Base-by-base conservation (phyloP, 1,140 invertebrate genomes). In the Ips typographus region DNA sequence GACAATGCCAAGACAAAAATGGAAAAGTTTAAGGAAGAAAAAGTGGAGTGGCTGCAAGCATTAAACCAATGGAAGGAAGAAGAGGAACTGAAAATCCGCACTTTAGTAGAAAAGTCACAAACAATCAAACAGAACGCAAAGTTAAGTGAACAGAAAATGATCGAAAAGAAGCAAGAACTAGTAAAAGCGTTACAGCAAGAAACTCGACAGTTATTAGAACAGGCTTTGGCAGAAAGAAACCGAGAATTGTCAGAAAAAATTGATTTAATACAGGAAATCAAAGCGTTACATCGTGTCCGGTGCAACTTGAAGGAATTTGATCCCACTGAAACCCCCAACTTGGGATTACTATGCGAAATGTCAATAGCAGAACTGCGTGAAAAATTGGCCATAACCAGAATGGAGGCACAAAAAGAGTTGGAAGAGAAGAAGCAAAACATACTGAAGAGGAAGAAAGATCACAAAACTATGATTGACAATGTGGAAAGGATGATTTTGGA, bases 321-420 rank as follows among this genome's bases (percentile, higher is more conserved):
- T 76, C 79, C 83, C 7, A 85, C 84, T 4, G 84, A 85, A 78
- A 80, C 81, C 51, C 77, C 81, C 22, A 84, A 84, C 43, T 64
- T 85, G 7, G 84, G 85, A 6, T 79, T 86, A 37, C 72, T 86
- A 56, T 84, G 84, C 76, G 85, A 86, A 80, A 86, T 86, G 85
- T 86, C 85, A 2, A 81, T 86, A 49, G 83, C 80, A 22, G 84
- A 86, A 76, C 73, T 86, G 51, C 81, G 84, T 72, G 83, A 86
- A 74, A 76, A 84, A 41, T 72, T 86, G 40, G 72, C 53, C 56
- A 66, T 81, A 38, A 77, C 84, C 53, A 84, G 83, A 77, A 80
- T 83, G 7, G 75, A 78, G 41, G 75, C 85, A 68, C 75, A 82
- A 53, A 79, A 84, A 65, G 82, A 86, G 76, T 65, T 86, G 42